Percentiles rank a stretch among this genome's conserved stretches.
Conservation (phyloP, 2,888 invertebrate genomes). For the Vesta saturnalis region DNA sequence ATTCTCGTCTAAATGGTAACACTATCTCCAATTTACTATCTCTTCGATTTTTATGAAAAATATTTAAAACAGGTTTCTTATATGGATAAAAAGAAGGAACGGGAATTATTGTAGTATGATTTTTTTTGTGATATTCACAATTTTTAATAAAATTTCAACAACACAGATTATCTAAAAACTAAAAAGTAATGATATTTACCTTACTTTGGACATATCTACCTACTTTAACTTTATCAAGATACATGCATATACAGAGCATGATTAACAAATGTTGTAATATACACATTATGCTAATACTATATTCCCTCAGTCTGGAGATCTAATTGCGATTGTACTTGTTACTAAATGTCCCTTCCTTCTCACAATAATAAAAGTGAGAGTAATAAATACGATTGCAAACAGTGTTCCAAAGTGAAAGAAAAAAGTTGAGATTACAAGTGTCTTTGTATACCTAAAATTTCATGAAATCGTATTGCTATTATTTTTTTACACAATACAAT, state of each 20-base stretch:
- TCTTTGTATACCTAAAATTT: constrained; percentile 50
- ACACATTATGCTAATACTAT: constrained; percentile 48
- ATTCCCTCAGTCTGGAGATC: constrained; percentile 36
- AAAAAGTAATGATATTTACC: constrained; percentile 47
- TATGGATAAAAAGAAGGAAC: constrained; percentile 18
- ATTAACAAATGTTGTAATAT: constrained; percentile 55
- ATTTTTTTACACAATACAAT: constrained; percentile 58
- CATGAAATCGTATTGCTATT: constrained; percentile 58
- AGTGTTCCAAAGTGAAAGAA: constrained; percentile 25
- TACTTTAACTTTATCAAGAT: constrained; percentile 55
- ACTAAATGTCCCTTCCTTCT: not conserved
- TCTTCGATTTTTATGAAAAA: not conserved
- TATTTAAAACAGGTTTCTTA: constrained; percentile 13
- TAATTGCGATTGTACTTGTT: constrained; percentile 11
- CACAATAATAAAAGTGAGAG: not conserved
- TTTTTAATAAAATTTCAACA: constrained; percentile 48
- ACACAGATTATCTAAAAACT: constrained; percentile 55
- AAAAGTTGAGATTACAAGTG: constrained; percentile 46
- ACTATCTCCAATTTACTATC: constrained; percentile 5
- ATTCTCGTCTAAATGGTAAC: too few relatives aligned
- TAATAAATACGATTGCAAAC: constrained; percentile 14
- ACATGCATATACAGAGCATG: constrained; percentile 62
- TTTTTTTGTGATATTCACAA: constrained; percentile 30
- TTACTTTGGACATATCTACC: constrained; percentile 61
- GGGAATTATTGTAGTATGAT: constrained; percentile 20